Evolutionary conservation across 2,113 vertebrate genomes (phyloP).

Genomic region (Egretta garzetta): DNA sequence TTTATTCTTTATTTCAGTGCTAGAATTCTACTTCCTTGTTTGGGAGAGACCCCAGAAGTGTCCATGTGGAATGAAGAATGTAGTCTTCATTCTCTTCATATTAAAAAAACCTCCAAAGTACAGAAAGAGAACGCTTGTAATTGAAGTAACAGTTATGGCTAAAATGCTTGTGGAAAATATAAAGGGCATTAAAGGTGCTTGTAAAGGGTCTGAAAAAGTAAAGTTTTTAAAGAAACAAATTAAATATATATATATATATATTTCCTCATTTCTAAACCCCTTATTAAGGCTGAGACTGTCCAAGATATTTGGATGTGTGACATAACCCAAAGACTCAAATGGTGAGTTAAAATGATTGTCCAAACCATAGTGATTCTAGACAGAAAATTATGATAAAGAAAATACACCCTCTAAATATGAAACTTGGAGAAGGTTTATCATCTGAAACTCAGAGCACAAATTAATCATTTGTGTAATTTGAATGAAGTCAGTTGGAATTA

Average conservation of each 20-base stretch:
- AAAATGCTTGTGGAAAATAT: neutral
- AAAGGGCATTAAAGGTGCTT: neutral
- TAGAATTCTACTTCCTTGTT: neutral
- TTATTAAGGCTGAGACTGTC: neutral
- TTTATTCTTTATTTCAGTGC: neutral
- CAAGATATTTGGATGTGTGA: neutral
- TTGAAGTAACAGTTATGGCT: neutral
- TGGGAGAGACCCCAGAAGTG: neutral
- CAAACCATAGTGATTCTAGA: neutral
- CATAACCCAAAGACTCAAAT: neutral
- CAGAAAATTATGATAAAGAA: neutral
- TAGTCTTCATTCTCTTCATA: neutral
- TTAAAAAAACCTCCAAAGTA: rapidly evolving
- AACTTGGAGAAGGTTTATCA: neutral
- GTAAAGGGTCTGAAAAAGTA: neutral
- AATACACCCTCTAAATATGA: neutral
- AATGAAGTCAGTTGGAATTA: slow-evolving; percentile 31
- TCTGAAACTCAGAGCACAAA: neutral
- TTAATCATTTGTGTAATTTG: neutral
- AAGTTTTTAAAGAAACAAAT: neutral
- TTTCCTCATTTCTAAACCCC: neutral
- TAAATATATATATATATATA: neutral
- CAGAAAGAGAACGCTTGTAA: neutral
- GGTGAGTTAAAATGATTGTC: neutral
- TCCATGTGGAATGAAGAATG: neutral